Conservation (phyloP, 2,888 invertebrate genomes). For the Pachycephus smyrnensis region DNA sequence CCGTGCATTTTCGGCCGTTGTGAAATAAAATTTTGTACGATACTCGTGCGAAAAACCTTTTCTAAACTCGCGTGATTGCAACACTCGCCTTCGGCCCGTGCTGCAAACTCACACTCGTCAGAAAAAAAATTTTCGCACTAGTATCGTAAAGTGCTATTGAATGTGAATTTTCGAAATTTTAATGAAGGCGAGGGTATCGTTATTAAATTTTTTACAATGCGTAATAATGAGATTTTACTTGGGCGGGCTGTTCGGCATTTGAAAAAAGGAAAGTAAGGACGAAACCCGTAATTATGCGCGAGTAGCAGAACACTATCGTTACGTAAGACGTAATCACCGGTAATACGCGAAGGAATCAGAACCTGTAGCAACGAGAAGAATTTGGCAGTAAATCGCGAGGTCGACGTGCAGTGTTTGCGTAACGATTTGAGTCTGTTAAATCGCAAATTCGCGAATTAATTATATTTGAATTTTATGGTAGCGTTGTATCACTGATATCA, state of each 20-base stretch:
- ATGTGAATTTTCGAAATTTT: background rate
- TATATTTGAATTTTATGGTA: too few relatives aligned
- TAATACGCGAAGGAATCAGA: background rate
- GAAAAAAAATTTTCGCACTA: too few relatives aligned
- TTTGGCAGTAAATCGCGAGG: background rate
- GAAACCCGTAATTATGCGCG: background rate
- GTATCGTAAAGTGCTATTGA: too few relatives aligned
- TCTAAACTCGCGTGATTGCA: too few relatives aligned
- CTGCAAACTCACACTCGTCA: too few relatives aligned
- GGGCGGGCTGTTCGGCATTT: background rate
- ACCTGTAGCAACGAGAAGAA: background rate
- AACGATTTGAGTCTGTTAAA: background rate
- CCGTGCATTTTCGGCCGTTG: too few relatives aligned
- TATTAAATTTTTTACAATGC: background rate
- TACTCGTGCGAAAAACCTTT: too few relatives aligned
- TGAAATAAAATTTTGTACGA: too few relatives aligned
- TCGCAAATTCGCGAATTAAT: too few relatives aligned
- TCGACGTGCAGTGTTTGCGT: background rate
- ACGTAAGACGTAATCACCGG: background rate
- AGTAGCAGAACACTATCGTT: background rate
- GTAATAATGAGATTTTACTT: background rate
- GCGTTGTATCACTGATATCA: too few relatives aligned
- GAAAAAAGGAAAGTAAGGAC: background rate
- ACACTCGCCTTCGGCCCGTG: too few relatives aligned
- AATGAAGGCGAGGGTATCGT: background rate